These are phyloP conservation scores for Bostrychus sinensis DNA, from an alignment of 2,113 vertebrate species.

Conservation along the genomic window DNA sequence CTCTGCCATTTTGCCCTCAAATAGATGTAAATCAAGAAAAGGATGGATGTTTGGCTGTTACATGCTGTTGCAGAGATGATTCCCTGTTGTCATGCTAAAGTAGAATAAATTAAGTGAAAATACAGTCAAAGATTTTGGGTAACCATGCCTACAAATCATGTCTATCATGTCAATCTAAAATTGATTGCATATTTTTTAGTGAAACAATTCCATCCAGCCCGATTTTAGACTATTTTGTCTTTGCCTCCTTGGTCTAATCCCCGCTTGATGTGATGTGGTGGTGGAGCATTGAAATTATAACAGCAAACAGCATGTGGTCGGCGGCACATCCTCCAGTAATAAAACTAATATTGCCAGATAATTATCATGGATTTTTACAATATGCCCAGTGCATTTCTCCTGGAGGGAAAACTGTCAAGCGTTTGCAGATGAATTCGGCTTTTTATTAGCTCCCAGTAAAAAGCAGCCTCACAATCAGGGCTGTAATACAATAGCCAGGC, in stretches of 20 bases:
- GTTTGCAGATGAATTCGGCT: conserved; percentile 70
- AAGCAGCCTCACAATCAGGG: conserved; percentile 56
- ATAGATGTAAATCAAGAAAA: too few relatives aligned
- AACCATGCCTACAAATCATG: background rate
- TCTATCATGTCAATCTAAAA: too few relatives aligned
- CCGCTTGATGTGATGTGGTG: conserved; percentile 32
- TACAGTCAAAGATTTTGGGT: background rate
- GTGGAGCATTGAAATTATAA: conserved; percentile 51
- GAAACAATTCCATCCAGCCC: conserved; percentile 13
- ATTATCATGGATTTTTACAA: conserved; percentile 80
- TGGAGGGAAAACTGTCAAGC: conserved; percentile 73
- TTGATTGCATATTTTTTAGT: background rate
- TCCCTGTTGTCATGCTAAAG: background rate
- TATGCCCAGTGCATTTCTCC: conserved; percentile 71
- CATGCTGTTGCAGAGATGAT: background rate
- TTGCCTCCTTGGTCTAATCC: conserved; percentile 18
- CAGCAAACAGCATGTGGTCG: conserved; percentile 64
- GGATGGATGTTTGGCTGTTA: conserved; percentile 2
- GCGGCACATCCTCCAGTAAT: conserved; percentile 69
- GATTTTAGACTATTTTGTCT: conserved; percentile 18
- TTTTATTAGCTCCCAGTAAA: conserved; percentile 80
- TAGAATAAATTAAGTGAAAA: background rate
- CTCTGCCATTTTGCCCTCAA: too few relatives aligned
- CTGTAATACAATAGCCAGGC: conserved; percentile 65
- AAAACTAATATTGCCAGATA: conserved; percentile 80